Evolutionary conservation across 2,113 vertebrate genomes (phyloP).

Genomic region (Romanogobio albipinnatus): DNA sequence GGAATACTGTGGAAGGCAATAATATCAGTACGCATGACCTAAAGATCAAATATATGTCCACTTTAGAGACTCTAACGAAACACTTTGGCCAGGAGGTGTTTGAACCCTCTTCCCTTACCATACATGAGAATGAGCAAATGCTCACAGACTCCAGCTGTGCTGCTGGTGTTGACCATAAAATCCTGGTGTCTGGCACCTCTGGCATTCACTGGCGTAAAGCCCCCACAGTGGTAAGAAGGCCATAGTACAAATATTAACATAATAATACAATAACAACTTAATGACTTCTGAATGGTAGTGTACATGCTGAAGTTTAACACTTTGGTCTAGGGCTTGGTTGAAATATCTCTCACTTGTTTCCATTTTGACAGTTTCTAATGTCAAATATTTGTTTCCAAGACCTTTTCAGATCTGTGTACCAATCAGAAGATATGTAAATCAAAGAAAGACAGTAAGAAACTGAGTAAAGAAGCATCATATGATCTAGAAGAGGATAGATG

Average conservation of each 20-base stretch:
- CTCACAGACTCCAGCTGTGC: constrained; percentile 44
- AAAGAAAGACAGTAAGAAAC: constrained; percentile 75
- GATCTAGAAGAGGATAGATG: constrained; percentile 62
- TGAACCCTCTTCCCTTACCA: constrained; percentile 76
- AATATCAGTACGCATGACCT: constrained; percentile 81
- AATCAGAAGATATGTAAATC: constrained; percentile 73
- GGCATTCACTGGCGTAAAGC: constrained; percentile 84
- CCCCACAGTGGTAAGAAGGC: constrained; percentile 69
- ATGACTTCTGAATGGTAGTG: not conserved
- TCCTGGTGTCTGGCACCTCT: constrained; percentile 80
- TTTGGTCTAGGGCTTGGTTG: not conserved
- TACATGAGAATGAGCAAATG: constrained; percentile 76
- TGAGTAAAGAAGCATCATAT: constrained; percentile 65
- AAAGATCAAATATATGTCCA: constrained; percentile 87
- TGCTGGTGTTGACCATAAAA: constrained; percentile 66
- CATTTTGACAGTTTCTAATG: not conserved
- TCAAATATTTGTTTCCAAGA: constrained; percentile 4
- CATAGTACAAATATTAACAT: not conserved
- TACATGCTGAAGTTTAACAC: not conserved
- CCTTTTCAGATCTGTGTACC: not conserved
- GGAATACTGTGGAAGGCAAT: constrained; percentile 81
- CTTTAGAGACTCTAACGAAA: constrained; percentile 83
- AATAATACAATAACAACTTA: not conserved
- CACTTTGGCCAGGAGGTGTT: constrained; percentile 80
- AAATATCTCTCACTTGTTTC: not conserved